Evolutionary conservation across 2,797 vertebrate species (phyloP), one percentile per base, ranked within the genome.

Genomic region (Microcaecilia unicolor): DNA sequence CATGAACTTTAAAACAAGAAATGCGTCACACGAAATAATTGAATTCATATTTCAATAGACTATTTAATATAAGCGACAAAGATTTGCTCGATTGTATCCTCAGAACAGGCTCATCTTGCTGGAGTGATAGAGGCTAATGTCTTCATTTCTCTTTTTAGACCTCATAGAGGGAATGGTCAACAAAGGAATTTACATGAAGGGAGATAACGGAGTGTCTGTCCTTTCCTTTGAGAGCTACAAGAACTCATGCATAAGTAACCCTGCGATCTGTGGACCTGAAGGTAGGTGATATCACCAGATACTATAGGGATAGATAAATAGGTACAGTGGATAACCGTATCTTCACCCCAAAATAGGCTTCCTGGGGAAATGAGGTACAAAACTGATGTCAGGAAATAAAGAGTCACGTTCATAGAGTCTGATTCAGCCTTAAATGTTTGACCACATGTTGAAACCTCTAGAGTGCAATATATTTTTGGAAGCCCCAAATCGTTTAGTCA

Each of bases 121-220:
- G 1, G 4, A 7, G 5, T 4, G 1, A 13, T 58, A 4, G 58
- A 10, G 1, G 8, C 5, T 0, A 17, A 0, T 2, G 4, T 28
- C 38, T 44, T 42, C 31, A 14, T 28, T 49, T 51, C 38, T 42
- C 23, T 55, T 34, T 61, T 22, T 45, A 99, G 95, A 99, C 39
- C 89, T 99, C 46, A 81, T 99, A 34, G 95, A 98, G 64, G 95
- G 92, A 20, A 93, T 95, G 67, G 85, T 93, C 37, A 91, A 87
- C 67, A 94, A 88, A 43, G 91, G 90, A 10, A 88, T 98, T 48
- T 96, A 87, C 3, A 67, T 97, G 27, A 82, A 81, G 14, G 87
- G 87, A 30, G 76, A 87, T 38, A 85, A 80, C 1, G 87, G 88
- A 1, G 73, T 85, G 13, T 87, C 89, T 0, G 87, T 96, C 25